Evolutionary conservation across 2,113 vertebrate genomes (phyloP).

Genomic region (Pipa parva): DNA sequence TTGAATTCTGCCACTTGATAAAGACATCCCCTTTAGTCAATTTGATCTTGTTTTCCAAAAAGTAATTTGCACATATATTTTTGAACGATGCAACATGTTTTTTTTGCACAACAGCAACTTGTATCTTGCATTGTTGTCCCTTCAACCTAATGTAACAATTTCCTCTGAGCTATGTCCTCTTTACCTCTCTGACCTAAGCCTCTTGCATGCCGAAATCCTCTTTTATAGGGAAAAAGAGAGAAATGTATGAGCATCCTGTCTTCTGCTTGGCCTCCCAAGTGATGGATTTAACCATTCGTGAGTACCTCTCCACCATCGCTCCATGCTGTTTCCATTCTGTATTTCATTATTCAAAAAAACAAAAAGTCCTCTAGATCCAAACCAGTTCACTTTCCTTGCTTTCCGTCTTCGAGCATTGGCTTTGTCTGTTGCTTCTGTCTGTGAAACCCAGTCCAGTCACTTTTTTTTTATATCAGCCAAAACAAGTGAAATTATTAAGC

Average conservation of each 20-base stretch:
- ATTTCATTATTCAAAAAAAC: constrained; percentile 69
- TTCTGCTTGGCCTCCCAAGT: constrained; percentile 99
- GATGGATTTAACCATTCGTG: constrained; percentile 99
- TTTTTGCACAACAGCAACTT: not conserved
- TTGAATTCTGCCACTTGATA: too few species aligned
- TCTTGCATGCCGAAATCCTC: constrained; percentile 97
- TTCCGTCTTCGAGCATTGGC: constrained; percentile 75
- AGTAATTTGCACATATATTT: too few species aligned
- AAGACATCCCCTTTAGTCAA: too few species aligned
- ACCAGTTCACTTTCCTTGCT: constrained; percentile 76
- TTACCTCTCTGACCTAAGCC: constrained; percentile 92
- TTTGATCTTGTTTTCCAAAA: too few species aligned
- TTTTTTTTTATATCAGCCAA: constrained; percentile 73
- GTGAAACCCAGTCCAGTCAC: constrained; percentile 79
- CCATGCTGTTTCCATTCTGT: constrained; percentile 77
- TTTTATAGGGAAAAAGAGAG: constrained; percentile 99
- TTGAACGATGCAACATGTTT: not conserved
- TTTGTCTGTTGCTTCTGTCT: constrained; percentile 82
- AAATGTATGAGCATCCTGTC: constrained; percentile 99
- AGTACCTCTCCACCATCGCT: constrained; percentile 89
- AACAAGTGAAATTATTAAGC: constrained; percentile 72
- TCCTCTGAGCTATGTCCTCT: constrained; percentile 86
- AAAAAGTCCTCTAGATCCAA: constrained; percentile 72
- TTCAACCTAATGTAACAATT: constrained; percentile 78
- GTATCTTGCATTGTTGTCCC: not conserved